Evolutionary conservation across 2,888 invertebrate genomes (phyloP).

Genomic region (Polydrusus cervinus): DNA sequence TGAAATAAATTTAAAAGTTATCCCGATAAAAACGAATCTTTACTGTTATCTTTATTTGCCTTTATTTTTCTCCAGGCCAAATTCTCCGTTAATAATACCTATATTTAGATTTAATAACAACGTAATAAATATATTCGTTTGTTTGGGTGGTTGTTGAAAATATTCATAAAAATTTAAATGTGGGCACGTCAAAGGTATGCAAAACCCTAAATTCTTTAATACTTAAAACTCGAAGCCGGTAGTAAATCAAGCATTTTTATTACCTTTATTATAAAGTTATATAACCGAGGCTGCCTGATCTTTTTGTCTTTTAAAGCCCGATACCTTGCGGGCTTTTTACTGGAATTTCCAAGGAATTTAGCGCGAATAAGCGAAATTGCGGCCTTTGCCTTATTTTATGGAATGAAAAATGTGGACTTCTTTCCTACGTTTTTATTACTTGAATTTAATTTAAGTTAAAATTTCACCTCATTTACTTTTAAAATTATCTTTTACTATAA

Average conservation of each 20-base stretch:
- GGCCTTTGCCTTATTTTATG: background rate
- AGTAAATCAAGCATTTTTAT: background rate
- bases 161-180: too few species aligned
- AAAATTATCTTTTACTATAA: too few species aligned
- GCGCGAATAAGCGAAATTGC: background rate
- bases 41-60: too few species aligned
- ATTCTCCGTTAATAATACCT: too few species aligned
- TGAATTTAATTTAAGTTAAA: background rate
- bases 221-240: background rate
- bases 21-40: too few species aligned
- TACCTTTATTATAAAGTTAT: constrained; percentile 5
- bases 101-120: too few species aligned
- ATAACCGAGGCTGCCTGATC: background rate
- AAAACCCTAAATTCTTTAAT: background rate
- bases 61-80: too few species aligned
- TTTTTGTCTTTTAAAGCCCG: background rate
- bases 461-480: background rate
- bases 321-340: constrained; percentile 4
- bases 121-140: too few species aligned
- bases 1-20: too few species aligned
- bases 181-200: too few species aligned
- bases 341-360: background rate
- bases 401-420: background rate
- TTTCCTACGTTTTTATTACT: background rate
- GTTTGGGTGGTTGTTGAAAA: too few species aligned